Percentiles rank a stretch among this genome's conserved stretches.
Evolutionary conservation across 1,140 invertebrate species (phyloP).

Genomic region (Gryllus bimaculatus): DNA sequence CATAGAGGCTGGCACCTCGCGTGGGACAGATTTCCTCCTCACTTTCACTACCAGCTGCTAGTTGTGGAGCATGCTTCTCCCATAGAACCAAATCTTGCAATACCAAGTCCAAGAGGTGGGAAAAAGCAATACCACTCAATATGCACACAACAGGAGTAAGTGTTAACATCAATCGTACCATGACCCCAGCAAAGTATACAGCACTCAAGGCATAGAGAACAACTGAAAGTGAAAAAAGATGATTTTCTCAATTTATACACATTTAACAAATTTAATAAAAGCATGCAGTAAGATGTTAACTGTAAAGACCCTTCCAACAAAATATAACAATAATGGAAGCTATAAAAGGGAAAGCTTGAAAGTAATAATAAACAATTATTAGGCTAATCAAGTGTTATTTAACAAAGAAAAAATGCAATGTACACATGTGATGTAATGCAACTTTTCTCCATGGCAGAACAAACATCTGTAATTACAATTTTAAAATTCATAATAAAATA

Average conservation of each 20-base stretch:
- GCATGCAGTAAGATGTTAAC: too few species aligned
- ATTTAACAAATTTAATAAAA: not conserved
- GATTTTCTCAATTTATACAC: not conserved
- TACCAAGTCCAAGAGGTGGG: constrained; percentile 79
- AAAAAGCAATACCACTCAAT: constrained; percentile 90
- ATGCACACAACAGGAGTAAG: constrained; percentile 97
- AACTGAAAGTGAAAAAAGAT: constrained; percentile 49
- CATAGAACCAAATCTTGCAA: constrained; percentile 49
- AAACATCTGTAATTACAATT: too few species aligned
- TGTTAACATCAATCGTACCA: constrained; percentile 98
- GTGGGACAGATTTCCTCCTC: constrained; percentile 40
- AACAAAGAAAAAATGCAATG: too few species aligned
- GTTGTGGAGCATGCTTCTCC: constrained; percentile 44
- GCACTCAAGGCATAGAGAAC: constrained; percentile 95
- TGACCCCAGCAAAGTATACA: constrained; percentile 98
- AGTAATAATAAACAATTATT: too few species aligned
- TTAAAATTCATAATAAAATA: too few species aligned
- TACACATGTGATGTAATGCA: too few species aligned
- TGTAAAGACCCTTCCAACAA: too few species aligned
- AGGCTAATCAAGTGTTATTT: too few species aligned
- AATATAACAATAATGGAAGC: too few species aligned
- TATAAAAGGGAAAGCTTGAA: too few species aligned
- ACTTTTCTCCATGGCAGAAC: too few species aligned
- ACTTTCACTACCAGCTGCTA: constrained; percentile 37
- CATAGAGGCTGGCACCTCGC: constrained; percentile 43